Evolutionary conservation across 2,888 invertebrate genomes (phyloP), one percentile per base, ranked within the genome.

Genomic region (Agrotis segetum): DNA sequence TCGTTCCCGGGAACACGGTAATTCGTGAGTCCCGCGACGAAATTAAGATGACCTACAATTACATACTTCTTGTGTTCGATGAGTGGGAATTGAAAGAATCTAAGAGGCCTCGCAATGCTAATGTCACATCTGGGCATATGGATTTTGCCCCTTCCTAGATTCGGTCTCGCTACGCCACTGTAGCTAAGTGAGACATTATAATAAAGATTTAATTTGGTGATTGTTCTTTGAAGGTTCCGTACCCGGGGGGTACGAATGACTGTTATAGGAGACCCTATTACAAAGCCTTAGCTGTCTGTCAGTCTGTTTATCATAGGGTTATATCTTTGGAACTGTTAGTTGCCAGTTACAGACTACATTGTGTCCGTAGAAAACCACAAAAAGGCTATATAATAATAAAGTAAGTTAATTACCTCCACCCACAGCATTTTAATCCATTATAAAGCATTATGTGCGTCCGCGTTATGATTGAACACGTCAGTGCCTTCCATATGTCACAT

Each of bases 161-260:
- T 24, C 24, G 24, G 24, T 24, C 24, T 24, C 24, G 24, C 24
- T 24, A 24, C 24, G 24, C 24, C 24, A 24, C 24, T 24, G 40
- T 40, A 40, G 40, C 40, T 40, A 55, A 63, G 50, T 52, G 47
- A 64, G 67, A 56, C 58, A 50, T 63, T 63, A 63, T 46, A 29
- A 14, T 77, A 24, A 34, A 63, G 78, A 75, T 75, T 59, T 44
- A 9, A 34, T 63, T 63, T 46, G 44, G 59, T 1, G 71, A 75
- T 77, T 63, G 24, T 24, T 46, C 24, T 76, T 49, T 49, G 24
- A 1, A 9, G 47, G 61, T 49, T 29, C 66, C 61, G 47, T 66
- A 14, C 14, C 17, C 47, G 5, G 14, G 19, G 19, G 16, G 59
- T 47, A 13, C 21, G 0, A 46, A 56, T 11, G 16, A 14, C 19